Evolutionary conservation across 2,888 invertebrate genomes (phyloP).

Genomic region (Lasius fuliginosus): DNA sequence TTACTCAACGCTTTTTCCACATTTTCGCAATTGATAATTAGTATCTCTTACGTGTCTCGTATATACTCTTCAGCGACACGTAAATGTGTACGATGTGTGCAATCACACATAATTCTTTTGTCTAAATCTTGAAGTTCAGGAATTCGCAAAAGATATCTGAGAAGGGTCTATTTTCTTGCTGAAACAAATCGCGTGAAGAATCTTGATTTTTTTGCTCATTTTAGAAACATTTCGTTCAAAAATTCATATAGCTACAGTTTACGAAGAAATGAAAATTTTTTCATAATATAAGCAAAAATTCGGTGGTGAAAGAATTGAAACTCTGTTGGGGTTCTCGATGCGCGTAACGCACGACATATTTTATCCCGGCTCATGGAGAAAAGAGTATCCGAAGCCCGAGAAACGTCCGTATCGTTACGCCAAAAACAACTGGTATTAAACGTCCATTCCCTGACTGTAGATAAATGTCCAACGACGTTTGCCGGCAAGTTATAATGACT

Average conservation of each 20-base stretch:
- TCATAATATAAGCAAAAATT: slow-evolving; percentile 3
- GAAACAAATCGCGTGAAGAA: background rate
- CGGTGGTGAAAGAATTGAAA: slow-evolving; percentile 1
- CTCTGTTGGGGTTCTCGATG: background rate
- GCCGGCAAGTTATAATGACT: slow-evolving; percentile 60
- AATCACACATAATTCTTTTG: background rate
- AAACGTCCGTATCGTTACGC: slow-evolving; percentile 17
- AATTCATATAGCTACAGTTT: background rate
- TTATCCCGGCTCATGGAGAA: background rate
- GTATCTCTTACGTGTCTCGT: background rate
- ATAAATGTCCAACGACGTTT: slow-evolving; percentile 55
- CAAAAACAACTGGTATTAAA: slow-evolving; percentile 53
- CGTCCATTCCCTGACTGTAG: slow-evolving; percentile 42
- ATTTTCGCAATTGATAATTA: slow-evolving; percentile 1
- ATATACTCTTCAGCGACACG: background rate
- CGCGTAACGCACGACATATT: slow-evolving; percentile 18
- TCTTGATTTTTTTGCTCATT: background rate
- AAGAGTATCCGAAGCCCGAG: slow-evolving; percentile 2
- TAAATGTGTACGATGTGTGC: background rate
- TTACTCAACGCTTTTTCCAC: background rate
- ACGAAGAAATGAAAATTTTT: background rate
- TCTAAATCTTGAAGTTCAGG: background rate
- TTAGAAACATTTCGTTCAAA: background rate
- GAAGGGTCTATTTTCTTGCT: background rate
- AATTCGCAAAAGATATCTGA: background rate